These are phyloP conservation scores for Camelus bactrianus DNA, from an alignment of 2,113 vertebrate genomes.

Conservation along the genomic window DNA sequence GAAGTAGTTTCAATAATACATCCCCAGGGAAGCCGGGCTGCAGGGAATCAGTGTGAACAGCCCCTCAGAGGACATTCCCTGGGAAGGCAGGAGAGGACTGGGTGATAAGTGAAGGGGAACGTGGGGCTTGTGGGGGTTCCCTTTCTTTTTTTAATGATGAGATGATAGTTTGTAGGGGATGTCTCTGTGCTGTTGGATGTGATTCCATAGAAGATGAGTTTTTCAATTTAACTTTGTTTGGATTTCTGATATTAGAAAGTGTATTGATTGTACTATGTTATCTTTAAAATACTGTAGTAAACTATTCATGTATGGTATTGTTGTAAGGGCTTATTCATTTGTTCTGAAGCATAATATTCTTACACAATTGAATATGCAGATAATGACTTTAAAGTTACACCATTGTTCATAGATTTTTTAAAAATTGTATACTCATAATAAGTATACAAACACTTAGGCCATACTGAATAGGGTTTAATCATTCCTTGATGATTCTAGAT, in stretches of 20 bases:
- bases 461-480: not conserved
- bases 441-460: not conserved
- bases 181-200: not conserved
- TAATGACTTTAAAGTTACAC: not conserved
- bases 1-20: not conserved
- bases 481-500: not conserved
- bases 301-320: not conserved
- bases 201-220: not conserved
- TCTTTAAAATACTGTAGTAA: not conserved
- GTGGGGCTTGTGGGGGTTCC: not conserved
- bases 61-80: not conserved
- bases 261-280: not conserved
- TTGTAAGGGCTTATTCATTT: not conserved
- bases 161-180: not conserved
- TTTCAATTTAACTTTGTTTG: not conserved
- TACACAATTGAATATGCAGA: not conserved
- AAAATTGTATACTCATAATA: not conserved
- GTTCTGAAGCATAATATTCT: not conserved
- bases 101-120: not conserved
- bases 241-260: not conserved
- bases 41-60: not conserved
- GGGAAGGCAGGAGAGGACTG: not conserved
- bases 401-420: not conserved
- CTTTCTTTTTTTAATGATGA: not conserved
- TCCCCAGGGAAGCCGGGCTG: not conserved